phyloP scores from a whole-genome alignment of 1,140 invertebrate species.

The Heliconius hewitsoni region DNA sequence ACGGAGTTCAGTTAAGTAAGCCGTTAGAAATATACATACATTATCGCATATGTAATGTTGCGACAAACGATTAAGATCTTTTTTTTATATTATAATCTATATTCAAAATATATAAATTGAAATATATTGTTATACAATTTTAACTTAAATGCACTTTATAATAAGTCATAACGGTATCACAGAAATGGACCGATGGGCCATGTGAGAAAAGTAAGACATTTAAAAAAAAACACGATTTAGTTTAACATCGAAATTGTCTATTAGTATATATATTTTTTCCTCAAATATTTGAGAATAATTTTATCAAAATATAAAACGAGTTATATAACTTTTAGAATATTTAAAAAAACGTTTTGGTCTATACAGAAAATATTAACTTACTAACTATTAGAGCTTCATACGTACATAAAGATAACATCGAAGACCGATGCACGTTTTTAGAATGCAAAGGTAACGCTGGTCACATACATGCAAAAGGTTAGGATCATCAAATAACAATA shows the following conservation, averaged over 20 bases:
- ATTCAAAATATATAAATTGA: no score
- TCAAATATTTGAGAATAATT: no score
- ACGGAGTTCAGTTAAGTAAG: slow-evolving; percentile 37
- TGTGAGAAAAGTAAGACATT: no score
- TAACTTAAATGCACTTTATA: no score
- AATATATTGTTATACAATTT: no score
- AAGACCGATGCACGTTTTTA: slow-evolving; percentile 28
- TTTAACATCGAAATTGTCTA: no score
- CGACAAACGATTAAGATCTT: slow-evolving; percentile 3
- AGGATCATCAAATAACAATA: slow-evolving; percentile 30
- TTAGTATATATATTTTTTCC: no score
- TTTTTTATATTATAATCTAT: background rate
- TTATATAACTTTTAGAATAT: background rate
- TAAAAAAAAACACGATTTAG: no score
- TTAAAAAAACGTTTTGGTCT: background rate
- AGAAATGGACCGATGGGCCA: no score
- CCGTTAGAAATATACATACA: slow-evolving; percentile 34
- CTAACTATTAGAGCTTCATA: background rate
- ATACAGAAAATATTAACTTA: background rate
- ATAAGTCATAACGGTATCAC: no score
- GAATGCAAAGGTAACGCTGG: slow-evolving; percentile 30
- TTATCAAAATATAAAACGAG: background rate
- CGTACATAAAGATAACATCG: slow-evolving; percentile 20
- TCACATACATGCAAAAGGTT: slow-evolving; percentile 34
- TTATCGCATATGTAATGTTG: slow-evolving; percentile 26